Base-by-base conservation (phyloP, 2,888 invertebrate species). In the Brachypterus glaber region DNA sequence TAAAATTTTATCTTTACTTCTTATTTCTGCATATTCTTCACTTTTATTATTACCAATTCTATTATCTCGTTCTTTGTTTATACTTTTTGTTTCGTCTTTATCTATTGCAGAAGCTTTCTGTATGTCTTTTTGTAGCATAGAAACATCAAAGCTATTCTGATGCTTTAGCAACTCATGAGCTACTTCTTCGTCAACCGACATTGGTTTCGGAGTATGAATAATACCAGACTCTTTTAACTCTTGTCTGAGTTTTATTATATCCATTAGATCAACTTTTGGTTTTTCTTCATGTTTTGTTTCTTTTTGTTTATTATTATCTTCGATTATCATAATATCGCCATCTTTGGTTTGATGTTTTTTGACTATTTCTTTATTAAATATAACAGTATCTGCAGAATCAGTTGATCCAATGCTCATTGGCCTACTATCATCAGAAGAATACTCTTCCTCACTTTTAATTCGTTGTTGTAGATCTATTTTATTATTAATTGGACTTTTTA, bases 311-410 rank as follows among this genome's bases (percentile, higher is more conserved):
- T 27, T 9, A 37, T n/a, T 17, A 37, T 38, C 32, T 44, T 49
- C 52, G 3, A 52, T 52, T 17, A 46, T 49, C 12, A 53, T 47
- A 31, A 48, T 47, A 29, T 52, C 52, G 33, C 52, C 35, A 2
- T 51, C 30, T 21, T 51, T 46, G 29, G 48, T 53, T 35, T 54
- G 51, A 18, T 49, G 47, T 27, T 53, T 43, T 32, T 48, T 47
- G 4, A 39, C 35, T 7, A 13, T n/a, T 17, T 36, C 44, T 25
- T 37, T 36, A 12, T 49, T 52, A 17, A 41, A 41, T 17, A 58
- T 52, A 7, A 58, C 54, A 8, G 58, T 58, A 11, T 46, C 47
- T 11, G 44, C 44, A 1, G 56, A 56, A 43, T 55, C 57, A 8
- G 45, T 41, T 1, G 58, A 58, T 27, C 49, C 51, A 24, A 49